These are phyloP conservation scores for Polymixis flavicincta DNA, from an alignment of 2,888 invertebrate species.

Conservation along the genomic window DNA sequence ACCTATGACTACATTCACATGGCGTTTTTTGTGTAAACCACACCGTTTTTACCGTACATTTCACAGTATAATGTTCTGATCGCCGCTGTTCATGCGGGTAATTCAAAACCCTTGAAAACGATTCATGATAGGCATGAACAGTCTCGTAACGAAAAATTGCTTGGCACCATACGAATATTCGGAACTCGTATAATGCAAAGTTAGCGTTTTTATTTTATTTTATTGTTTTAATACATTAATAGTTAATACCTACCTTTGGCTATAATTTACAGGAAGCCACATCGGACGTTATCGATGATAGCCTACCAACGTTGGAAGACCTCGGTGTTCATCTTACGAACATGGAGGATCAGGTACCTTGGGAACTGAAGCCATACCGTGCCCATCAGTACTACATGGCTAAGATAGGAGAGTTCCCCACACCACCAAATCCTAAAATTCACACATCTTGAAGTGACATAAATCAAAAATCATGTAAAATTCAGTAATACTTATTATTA, in stretches of 20 bases:
- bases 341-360: constrained; percentile 95
- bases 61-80: background rate
- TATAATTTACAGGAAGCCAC: constrained; percentile 92
- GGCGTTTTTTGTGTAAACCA: too few relatives aligned
- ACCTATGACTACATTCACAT: background rate
- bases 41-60: background rate
- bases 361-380: constrained; percentile 94
- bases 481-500: constrained; percentile 31
- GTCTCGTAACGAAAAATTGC: too few relatives aligned
- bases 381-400: constrained; percentile 93
- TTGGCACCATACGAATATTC: background rate
- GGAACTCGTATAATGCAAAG: background rate
- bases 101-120: background rate
- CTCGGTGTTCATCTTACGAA: constrained; percentile 94
- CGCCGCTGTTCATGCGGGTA: too few relatives aligned
- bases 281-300: constrained; percentile 92
- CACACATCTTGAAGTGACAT: constrained; percentile 47
- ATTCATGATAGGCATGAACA: too few relatives aligned
- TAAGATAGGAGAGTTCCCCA: constrained; percentile 94
- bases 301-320: constrained; percentile 96
- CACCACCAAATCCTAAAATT: constrained; percentile 91
- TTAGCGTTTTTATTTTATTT: too few relatives aligned
- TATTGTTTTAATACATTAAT: background rate
- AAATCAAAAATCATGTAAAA: constrained; percentile 46
- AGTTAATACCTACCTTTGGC: background rate